A percentile compares a stretch with the other conserved stretches of the same genome.
Evolutionary conservation across 2,888 invertebrate genomes (phyloP).

Genomic region (Scrobipalpa atriplicella): DNA sequence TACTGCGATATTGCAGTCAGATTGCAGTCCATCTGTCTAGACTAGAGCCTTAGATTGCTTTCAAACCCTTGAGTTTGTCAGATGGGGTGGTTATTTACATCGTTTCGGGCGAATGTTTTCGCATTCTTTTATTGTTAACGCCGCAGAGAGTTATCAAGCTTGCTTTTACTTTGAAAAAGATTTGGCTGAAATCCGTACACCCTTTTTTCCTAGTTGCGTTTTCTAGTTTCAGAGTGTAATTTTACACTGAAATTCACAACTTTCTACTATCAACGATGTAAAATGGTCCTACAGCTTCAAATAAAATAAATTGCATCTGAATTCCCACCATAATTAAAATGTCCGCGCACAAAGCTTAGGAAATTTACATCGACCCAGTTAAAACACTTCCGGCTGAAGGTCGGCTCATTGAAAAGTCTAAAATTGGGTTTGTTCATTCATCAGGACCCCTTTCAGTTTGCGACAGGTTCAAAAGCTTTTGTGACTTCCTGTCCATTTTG

Average conservation of each 20-base stretch:
- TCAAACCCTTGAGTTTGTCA: constrained; percentile 68
- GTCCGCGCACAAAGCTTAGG: constrained; percentile 10
- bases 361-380: constrained; percentile 20
- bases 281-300: not conserved
- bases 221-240: no score
- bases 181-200: not conserved
- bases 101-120: constrained; percentile 54
- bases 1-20: not conserved
- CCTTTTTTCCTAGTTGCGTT: no score
- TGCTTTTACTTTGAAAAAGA: not conserved
- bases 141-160: constrained; percentile 5
- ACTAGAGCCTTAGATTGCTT: constrained; percentile 62
- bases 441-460: constrained; percentile 9
- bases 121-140: constrained; percentile 51
- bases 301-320: not conserved
- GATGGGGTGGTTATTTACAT: constrained; percentile 68
- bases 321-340: constrained; percentile 10
- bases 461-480: constrained; percentile 6
- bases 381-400: constrained; percentile 4
- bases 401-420: constrained; percentile 15
- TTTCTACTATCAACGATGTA: not conserved
- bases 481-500: constrained; percentile 1
- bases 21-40: not conserved
- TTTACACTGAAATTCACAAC: no score
- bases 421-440: constrained; percentile 16